A percentile compares a stretch with the other conserved stretches of the same genome.
phyloP scores from a whole-genome alignment of 1,140 invertebrate species.

The Zelostemma sp. region DNA sequence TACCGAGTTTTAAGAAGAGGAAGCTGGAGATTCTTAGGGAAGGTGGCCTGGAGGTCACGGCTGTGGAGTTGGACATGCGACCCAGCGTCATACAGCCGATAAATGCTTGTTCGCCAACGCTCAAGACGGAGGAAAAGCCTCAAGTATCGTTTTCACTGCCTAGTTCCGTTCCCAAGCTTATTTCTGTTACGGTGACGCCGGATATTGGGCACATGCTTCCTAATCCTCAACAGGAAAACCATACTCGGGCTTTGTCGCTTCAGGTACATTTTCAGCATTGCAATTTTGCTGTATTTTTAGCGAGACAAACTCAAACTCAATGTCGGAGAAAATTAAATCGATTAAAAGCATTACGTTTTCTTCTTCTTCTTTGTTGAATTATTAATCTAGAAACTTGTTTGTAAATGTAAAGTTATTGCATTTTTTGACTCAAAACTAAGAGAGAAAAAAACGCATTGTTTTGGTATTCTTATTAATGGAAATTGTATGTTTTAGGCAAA shows the following conservation, averaged over 20 bases:
- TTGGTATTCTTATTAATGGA: too few relatives aligned
- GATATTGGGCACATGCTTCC: conserved; percentile 70
- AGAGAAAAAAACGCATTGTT: too few relatives aligned
- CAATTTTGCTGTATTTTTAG: too few relatives aligned
- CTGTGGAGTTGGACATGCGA: conserved; percentile 67
- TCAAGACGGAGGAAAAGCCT: conserved; percentile 49
- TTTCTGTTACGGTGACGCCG: conserved; percentile 72
- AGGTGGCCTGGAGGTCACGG: conserved; percentile 79
- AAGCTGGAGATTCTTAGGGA: conserved; percentile 81
- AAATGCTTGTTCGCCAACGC: conserved; percentile 47
- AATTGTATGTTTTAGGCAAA: conserved; percentile 18
- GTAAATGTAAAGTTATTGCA: too few relatives aligned
- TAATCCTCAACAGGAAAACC: conserved; percentile 47
- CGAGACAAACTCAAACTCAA: too few relatives aligned
- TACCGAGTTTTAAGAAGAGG: conserved; percentile 75
- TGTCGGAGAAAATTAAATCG: too few relatives aligned
- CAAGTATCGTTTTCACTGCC: conserved; percentile 22
- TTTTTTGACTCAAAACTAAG: too few relatives aligned
- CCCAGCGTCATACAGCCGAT: conserved; percentile 58
- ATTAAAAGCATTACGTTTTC: too few relatives aligned
- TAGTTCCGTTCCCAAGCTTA: conserved; percentile 59
- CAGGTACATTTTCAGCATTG: conserved; percentile 14
- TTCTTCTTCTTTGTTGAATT: too few relatives aligned
- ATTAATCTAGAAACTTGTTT: too few relatives aligned
- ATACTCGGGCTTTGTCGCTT: conserved; percentile 1